These are phyloP conservation scores for Hirtodrosophila cameraria DNA, from an alignment of 2,888 invertebrate species.

Conservation along the genomic window DNA sequence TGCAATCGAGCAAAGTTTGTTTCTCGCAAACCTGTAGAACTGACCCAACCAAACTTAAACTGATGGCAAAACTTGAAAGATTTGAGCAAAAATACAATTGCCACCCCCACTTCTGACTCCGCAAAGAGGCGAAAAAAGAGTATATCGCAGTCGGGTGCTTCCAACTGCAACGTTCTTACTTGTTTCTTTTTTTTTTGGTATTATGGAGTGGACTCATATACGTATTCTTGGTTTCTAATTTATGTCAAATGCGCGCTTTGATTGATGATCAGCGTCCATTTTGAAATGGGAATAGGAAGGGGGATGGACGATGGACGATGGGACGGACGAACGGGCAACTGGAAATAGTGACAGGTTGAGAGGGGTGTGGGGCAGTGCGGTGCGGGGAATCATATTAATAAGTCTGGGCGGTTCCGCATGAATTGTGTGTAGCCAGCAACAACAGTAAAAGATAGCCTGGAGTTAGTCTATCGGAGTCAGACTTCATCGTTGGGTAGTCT, in stretches of 20 bases:
- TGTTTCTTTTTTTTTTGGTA: background rate
- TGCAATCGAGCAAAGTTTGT: too few relatives aligned
- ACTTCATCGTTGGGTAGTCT: slow-evolving; percentile 1
- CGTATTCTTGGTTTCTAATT: slow-evolving; percentile 73
- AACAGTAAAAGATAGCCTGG: slow-evolving; percentile 5
- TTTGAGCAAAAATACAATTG: too few relatives aligned
- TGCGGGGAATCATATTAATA: slow-evolving; percentile 58
- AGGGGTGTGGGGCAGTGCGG: too few relatives aligned
- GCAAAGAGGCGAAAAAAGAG: too few relatives aligned
- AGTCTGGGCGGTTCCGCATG: slow-evolving; percentile 66
- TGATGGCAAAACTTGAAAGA: too few relatives aligned
- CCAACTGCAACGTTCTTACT: too few relatives aligned
- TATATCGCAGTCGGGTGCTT: too few relatives aligned
- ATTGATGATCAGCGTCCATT: slow-evolving; percentile 67
- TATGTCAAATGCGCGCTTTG: slow-evolving; percentile 77
- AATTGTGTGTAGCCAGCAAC: slow-evolving; percentile 29
- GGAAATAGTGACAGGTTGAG: background rate
- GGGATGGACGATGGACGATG: background rate
- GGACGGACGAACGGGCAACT: too few relatives aligned
- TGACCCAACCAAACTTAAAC: too few relatives aligned
- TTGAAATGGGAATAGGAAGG: slow-evolving; percentile 6
- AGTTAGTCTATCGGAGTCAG: background rate
- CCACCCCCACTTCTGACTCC: too few relatives aligned
- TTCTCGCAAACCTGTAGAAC: too few relatives aligned
- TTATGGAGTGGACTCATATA: slow-evolving; percentile 40